Conservation (phyloP, 30 jellyfish, hydroid and myxozoan species). For the Chrysaora quinquecirrha region DNA sequence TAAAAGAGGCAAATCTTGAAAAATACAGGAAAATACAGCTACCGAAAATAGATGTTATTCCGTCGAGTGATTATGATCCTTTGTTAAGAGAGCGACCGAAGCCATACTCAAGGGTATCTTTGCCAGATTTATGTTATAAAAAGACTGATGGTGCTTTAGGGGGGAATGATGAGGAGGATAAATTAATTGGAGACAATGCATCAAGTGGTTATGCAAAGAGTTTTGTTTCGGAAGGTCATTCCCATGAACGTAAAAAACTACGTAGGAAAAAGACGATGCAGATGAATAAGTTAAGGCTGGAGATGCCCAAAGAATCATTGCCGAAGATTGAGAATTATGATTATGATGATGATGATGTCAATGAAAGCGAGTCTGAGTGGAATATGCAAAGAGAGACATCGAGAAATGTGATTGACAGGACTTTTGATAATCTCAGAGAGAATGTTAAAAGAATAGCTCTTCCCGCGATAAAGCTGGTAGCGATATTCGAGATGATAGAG, state of each 20-base stretch:
- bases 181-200: conserved; percentile 7
- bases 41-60: conserved; percentile 67
- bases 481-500: not conserved
- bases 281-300: conserved; percentile 23
- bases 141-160: not conserved
- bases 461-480: not conserved
- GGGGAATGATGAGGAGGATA: not conserved
- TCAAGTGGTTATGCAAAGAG: conserved; percentile 75
- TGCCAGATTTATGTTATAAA: conserved; percentile 47
- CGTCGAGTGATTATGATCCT: conserved; percentile 61
- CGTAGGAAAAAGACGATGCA: conserved; percentile 55
- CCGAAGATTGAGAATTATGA: not conserved
- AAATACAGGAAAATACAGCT: conserved; percentile 45
- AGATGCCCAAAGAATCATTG: conserved; percentile 27
- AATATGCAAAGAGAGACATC: conserved; percentile 7
- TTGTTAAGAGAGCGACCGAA: conserved; percentile 69
- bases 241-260: conserved; percentile 1
- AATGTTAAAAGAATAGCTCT: not conserved
- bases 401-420: conserved; percentile 19
- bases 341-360: not conserved
- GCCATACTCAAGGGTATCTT: conserved; percentile 63
- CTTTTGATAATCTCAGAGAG: conserved; percentile 30
- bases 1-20: conserved; percentile 50
- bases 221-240: conserved; percentile 17
- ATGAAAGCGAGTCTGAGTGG: conserved; percentile 50